Evolutionary conservation across 2,113 vertebrate genomes (phyloP).

Genomic region (Archocentrus centrarchus): DNA sequence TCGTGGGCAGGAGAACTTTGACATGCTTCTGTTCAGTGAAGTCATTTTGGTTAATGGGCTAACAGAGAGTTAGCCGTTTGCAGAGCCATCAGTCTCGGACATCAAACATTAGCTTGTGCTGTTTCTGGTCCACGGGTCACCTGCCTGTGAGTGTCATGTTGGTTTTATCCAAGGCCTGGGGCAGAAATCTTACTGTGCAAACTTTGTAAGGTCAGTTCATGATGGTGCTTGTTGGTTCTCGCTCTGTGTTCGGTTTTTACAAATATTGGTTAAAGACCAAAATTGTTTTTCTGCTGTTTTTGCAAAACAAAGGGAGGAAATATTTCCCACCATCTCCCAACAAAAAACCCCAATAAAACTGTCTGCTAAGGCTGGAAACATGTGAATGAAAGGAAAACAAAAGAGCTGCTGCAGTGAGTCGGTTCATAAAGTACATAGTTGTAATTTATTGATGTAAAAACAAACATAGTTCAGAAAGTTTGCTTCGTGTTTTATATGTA

Average conservation of each 20-base stretch:
- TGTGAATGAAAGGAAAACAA: neutral
- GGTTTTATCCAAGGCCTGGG: neutral
- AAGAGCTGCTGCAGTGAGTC: too few relatives aligned
- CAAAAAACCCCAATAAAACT: neutral
- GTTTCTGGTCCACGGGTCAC: neutral
- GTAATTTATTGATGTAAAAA: too few relatives aligned
- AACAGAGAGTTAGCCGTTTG: neutral
- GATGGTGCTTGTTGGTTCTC: fast-evolving
- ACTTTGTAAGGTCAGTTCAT: neutral
- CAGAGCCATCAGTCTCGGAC: neutral
- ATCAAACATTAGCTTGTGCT: neutral
- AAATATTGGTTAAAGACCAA: neutral
- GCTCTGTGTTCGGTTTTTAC: neutral
- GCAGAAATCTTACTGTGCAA: neutral
- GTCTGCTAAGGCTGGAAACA: neutral
- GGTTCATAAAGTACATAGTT: too few relatives aligned
- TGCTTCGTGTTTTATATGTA: neutral
- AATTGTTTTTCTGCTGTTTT: neutral
- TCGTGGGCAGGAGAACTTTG: neutral
- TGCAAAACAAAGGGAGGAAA: neutral
- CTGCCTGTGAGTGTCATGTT: too few relatives aligned
- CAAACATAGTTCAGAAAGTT: too few relatives aligned
- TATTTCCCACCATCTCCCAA: neutral
- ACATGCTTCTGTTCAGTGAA: neutral
- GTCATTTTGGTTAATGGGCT: neutral